Percentiles rank a stretch among this genome's conserved stretches.
Evolutionary conservation across 2,888 invertebrate species (phyloP).

Genomic region (Conops quadrifasciatus): DNA sequence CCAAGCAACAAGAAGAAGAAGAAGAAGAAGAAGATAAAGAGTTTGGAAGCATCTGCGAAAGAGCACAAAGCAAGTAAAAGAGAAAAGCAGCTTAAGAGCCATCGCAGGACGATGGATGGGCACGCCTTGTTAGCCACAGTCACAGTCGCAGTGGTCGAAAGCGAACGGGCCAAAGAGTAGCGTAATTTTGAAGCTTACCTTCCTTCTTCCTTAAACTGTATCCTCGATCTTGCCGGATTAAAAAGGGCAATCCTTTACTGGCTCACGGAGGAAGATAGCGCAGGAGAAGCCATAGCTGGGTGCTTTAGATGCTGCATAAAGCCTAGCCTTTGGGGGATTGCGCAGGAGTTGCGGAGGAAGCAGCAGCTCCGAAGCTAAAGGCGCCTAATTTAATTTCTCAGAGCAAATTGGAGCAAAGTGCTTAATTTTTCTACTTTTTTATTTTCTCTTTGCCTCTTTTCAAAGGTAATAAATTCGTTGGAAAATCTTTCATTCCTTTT

Average conservation of each 20-base stretch:
- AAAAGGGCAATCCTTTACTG: neutral
- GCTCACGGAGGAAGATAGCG: neutral
- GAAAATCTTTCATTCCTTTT: no score
- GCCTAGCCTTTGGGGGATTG: neutral
- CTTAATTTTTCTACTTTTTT: no score
- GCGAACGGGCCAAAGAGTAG: no score
- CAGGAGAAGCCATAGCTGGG: no score
- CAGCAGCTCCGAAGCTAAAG: no score
- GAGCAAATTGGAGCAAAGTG: no score
- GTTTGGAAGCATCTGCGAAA: neutral
- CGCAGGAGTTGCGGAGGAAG: neutral
- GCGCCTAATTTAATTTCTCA: no score
- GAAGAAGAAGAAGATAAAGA: neutral
- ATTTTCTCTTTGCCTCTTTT: no score
- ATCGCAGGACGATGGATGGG: neutral
- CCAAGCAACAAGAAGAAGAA: neutral
- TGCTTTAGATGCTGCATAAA: no score
- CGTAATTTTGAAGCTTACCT: neutral
- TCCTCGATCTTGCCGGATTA: neutral
- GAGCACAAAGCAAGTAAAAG: neutral
- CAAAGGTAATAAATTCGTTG: no score
- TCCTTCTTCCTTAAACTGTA: neutral
- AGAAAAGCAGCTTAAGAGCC: neutral
- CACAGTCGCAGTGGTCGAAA: neutral
- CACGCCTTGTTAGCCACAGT: neutral